These are phyloP conservation scores for Carassius auratus DNA, from an alignment of 2,113 vertebrate species.

Conservation along the genomic window DNA sequence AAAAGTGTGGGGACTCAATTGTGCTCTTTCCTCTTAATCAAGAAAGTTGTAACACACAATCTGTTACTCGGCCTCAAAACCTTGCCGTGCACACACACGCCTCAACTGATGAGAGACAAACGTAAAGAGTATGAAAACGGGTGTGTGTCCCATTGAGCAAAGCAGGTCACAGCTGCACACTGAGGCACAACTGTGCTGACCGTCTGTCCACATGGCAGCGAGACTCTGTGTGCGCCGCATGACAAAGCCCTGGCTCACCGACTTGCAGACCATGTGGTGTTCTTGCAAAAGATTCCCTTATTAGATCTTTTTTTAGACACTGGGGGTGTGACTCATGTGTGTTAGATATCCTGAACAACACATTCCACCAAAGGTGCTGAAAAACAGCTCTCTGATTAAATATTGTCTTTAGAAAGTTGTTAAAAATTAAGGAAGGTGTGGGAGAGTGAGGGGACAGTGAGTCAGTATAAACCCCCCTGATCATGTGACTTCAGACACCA, in stretches of 20 bases:
- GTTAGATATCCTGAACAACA: not conserved
- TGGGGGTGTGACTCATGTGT: conserved; percentile 20
- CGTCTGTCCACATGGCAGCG: conserved; percentile 51
- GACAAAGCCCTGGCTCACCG: conserved; percentile 51
- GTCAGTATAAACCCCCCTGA: not conserved
- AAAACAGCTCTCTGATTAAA: conserved; percentile 31
- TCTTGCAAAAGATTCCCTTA: conserved; percentile 31
- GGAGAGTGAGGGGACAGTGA: not conserved
- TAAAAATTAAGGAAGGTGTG: not conserved
- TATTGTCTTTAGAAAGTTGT: conserved; percentile 7
- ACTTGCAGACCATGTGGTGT: conserved; percentile 34
- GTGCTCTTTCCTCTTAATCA: not conserved
- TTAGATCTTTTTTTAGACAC: conserved; percentile 43
- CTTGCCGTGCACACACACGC: not conserved
- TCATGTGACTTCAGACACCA: not conserved
- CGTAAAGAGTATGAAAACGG: not conserved
- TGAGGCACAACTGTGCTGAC: conserved; percentile 42
- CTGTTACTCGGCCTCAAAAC: not conserved
- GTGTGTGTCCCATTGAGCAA: not conserved
- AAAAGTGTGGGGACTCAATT: not conserved
- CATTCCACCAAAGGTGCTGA: not conserved
- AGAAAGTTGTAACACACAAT: not conserved
- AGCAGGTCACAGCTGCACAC: conserved; percentile 48
- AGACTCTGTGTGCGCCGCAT: conserved; percentile 34
- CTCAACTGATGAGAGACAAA: conserved; percentile 20